Conservation (phyloP, 2,113 vertebrate genomes). For the Macrotus californicus region DNA sequence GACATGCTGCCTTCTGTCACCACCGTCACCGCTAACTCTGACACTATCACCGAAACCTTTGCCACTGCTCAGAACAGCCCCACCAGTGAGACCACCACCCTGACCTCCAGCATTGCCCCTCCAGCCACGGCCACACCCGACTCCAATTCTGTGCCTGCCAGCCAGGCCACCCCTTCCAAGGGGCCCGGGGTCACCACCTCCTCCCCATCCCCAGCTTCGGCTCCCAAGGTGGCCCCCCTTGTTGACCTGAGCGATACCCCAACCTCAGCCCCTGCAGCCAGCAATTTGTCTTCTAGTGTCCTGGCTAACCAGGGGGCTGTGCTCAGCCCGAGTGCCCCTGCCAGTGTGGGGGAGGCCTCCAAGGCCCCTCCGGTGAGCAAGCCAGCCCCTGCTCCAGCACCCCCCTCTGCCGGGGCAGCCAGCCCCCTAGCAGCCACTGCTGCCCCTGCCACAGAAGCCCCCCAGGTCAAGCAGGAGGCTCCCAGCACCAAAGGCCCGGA, state of each 20-base stretch:
- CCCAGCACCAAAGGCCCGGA: conserved; percentile 79
- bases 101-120: conserved; percentile 92
- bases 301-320: conserved; percentile 80
- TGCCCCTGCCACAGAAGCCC: conserved; percentile 76
- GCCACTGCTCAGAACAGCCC: conserved; percentile 96
- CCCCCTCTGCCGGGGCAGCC: conserved; percentile 65
- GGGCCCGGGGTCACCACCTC: conserved; percentile 59
- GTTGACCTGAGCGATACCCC: conserved; percentile 91
- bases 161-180: conserved; percentile 81
- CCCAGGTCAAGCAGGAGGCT: conserved; percentile 78
- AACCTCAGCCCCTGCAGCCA: conserved; percentile 72
- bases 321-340: conserved; percentile 75
- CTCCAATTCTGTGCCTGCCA: conserved; percentile 72
- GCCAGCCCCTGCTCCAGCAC: conserved; percentile 67
- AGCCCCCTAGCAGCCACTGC: conserved; percentile 69
- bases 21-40: conserved; percentile 94
- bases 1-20: conserved; percentile 95
- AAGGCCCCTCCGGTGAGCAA: conserved; percentile 75
- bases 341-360: conserved; percentile 68
- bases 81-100: conserved; percentile 95
- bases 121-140: conserved; percentile 82
- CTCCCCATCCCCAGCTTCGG: conserved; percentile 77
- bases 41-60: conserved; percentile 95
- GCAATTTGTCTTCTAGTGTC: conserved; percentile 75
- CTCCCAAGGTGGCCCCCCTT: conserved; percentile 86